Evolutionary conservation across 2,888 invertebrate species (phyloP).

Genomic region (Glyphotaelius pellucidus): DNA sequence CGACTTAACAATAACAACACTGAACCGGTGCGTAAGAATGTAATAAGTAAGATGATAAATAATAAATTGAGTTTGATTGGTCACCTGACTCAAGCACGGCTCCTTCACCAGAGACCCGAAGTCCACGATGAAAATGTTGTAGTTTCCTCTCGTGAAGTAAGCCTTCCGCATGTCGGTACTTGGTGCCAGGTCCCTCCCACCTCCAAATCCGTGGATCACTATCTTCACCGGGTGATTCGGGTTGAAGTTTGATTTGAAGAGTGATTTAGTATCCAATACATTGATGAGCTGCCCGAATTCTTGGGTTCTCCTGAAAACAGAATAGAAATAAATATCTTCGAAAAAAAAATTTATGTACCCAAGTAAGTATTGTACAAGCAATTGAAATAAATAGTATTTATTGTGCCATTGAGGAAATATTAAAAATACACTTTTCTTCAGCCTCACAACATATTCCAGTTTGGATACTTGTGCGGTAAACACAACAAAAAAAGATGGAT

Average conservation of each 20-base stretch:
- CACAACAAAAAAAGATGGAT: no score
- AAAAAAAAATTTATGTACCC: no score
- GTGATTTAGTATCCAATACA: slow-evolving; percentile 82
- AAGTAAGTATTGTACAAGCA: no score
- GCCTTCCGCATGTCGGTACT: slow-evolving; percentile 91
- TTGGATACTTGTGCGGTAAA: no score
- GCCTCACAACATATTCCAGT: no score
- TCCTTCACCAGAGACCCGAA: slow-evolving; percentile 88
- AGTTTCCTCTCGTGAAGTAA: slow-evolving; percentile 87
- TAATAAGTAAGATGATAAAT: neutral
- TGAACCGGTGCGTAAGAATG: no score
- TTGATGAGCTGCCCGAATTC: slow-evolving; percentile 84
- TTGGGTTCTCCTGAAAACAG: slow-evolving; percentile 83
- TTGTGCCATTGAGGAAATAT: no score
- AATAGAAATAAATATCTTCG: slow-evolving; percentile 23
- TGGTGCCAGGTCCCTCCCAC: slow-evolving; percentile 87
- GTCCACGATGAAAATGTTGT: slow-evolving; percentile 93
- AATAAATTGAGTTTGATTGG: neutral
- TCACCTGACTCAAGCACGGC: slow-evolving; percentile 88
- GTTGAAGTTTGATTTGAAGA: slow-evolving; percentile 87
- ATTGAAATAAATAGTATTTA: no score
- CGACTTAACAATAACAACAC: no score
- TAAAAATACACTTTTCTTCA: no score
- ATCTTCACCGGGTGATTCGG: slow-evolving; percentile 89
- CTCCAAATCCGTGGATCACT: slow-evolving; percentile 94